Evolutionary conservation across 2,113 vertebrate genomes (phyloP).

Genomic region (Origma solitaria): DNA sequence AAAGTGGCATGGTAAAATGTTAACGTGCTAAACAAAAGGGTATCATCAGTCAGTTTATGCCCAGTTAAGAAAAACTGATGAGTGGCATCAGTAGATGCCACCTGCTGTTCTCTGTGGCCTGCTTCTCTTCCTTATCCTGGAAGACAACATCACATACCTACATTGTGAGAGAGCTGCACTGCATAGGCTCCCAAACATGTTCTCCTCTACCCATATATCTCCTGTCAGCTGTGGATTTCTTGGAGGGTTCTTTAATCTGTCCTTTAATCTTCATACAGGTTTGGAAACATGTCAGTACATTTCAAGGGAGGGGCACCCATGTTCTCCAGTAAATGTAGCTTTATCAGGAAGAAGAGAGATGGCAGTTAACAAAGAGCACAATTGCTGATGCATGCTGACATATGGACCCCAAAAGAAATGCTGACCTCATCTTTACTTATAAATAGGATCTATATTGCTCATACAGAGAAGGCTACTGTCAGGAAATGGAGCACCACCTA

Average conservation of each 20-base stretch:
- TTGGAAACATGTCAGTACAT: conserved; percentile 6
- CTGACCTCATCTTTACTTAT: background rate
- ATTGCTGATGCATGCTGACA: background rate
- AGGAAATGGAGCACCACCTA: background rate
- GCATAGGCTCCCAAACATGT: accelerated
- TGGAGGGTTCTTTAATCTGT: background rate
- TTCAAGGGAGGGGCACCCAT: background rate
- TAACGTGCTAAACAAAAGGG: background rate
- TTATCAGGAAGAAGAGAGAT: background rate
- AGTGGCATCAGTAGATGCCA: background rate
- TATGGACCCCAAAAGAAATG: background rate
- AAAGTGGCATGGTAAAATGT: background rate
- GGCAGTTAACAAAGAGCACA: background rate
- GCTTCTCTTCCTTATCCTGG: background rate
- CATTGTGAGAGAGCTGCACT: accelerated
- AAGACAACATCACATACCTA: background rate
- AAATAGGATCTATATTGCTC: background rate
- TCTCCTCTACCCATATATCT: background rate
- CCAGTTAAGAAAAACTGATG: background rate
- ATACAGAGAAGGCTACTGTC: background rate
- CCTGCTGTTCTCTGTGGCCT: background rate
- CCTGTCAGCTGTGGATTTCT: background rate
- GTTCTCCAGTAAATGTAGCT: background rate
- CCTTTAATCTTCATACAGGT: background rate
- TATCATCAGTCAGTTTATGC: background rate